Conservation (phyloP, 1,140 invertebrate species). For the Meloidogyne floridensis region DNA sequence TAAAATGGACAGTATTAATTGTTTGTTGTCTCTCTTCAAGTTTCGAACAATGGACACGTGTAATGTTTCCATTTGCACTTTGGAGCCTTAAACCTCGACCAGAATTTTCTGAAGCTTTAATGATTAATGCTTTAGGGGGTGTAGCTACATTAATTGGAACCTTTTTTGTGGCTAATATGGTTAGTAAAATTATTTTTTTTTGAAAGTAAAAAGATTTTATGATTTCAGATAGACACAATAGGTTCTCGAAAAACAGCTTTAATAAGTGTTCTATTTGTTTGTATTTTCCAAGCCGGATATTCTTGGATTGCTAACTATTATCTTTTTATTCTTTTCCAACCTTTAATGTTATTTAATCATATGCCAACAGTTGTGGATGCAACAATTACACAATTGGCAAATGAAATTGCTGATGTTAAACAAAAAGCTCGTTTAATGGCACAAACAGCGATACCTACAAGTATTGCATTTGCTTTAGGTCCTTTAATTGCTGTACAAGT, state of each 20-base stretch:
- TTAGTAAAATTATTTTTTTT: not conserved
- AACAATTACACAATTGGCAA: conserved; percentile 36
- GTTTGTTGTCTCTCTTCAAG: not conserved
- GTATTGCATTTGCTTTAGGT: conserved; percentile 44
- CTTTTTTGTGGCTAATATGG: conserved; percentile 4
- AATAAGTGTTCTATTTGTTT: not conserved
- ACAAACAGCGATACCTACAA: conserved; percentile 38
- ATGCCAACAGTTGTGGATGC: conserved; percentile 49
- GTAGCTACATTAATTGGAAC: not conserved
- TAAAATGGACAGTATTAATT: conserved; percentile 16
- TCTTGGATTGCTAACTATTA: conserved; percentile 13
- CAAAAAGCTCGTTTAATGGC: conserved; percentile 36
- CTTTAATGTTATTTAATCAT: conserved; percentile 40
- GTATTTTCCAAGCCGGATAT: not conserved
- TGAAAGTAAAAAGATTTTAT: not conserved
- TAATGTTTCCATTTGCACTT: conserved; percentile 6
- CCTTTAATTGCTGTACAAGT: conserved; percentile 42
- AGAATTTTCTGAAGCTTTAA: not conserved
- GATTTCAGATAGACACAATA: not conserved
- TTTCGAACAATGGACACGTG: conserved; percentile 4
- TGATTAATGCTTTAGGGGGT: conserved; percentile 1
- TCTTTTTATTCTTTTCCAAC: conserved; percentile 29
- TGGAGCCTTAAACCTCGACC: conserved; percentile 10
- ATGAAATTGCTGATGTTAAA: conserved; percentile 39
- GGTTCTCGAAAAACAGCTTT: not conserved